These are phyloP conservation scores for Trachymyrmex cornetzi DNA, from an alignment of 1,140 invertebrate genomes.

Conservation along the genomic window DNA sequence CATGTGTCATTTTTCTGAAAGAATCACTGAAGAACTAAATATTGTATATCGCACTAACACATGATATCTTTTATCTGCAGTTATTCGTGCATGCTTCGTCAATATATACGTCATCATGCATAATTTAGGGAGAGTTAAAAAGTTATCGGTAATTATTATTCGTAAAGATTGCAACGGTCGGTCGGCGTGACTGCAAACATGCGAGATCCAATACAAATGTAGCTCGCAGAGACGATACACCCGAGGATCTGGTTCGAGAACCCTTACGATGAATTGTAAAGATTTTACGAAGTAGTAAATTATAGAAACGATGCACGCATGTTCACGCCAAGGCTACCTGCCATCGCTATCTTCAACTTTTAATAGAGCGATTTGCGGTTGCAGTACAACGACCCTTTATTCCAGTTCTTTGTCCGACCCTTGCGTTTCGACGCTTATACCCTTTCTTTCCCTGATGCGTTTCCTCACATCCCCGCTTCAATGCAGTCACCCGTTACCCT, in stretches of 20 bases:
- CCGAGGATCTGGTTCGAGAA: conserved; percentile 5
- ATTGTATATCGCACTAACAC: not conserved
- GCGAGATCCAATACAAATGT: conserved; percentile 3
- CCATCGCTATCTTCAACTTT: conserved; percentile 75
- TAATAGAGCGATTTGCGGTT: conserved; percentile 75
- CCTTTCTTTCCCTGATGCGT: conserved; percentile 12
- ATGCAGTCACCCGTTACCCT: conserved; percentile 25
- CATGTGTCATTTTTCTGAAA: not conserved
- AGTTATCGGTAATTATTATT: conserved; percentile 48
- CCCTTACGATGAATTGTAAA: conserved; percentile 62
- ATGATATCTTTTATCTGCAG: not conserved
- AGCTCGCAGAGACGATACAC: not conserved
- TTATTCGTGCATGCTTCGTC: conserved; percentile 9
- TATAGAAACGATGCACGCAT: conserved; percentile 67
- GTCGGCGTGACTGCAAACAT: not conserved
- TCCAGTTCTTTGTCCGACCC: conserved; percentile 19
- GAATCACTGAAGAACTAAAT: conserved; percentile 7
- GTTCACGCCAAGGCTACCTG: conserved; percentile 63
- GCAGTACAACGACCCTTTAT: conserved; percentile 64
- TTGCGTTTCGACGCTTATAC: conserved; percentile 22
- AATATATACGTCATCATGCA: not conserved
- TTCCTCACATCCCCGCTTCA: conserved; percentile 29
- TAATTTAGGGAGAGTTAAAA: conserved; percentile 41
- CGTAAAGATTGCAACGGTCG: not conserved
- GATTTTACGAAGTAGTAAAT: conserved; percentile 77